phyloP scores from a whole-genome alignment of 2,113 vertebrate species.

The Mastomys natalensis region DNA sequence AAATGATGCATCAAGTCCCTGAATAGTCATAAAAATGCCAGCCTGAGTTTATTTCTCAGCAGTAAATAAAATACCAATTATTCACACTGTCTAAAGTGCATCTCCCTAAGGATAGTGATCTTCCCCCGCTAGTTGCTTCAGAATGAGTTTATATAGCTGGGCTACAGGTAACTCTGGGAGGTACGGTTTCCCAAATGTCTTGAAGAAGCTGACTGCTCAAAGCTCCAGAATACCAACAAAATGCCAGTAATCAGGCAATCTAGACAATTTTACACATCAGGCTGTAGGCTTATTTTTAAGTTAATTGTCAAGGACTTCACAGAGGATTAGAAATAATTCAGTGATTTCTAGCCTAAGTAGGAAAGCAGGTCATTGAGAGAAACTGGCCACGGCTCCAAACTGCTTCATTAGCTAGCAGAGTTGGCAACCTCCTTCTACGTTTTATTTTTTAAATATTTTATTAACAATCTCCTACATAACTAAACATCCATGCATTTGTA shows the following conservation, averaged over 20 bases:
- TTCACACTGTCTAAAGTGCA: slow-evolving; percentile 56
- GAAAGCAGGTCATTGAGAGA: not conserved
- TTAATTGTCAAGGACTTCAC: not conserved
- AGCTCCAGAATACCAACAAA: not conserved
- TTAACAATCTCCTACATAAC: not conserved
- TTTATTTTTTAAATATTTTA: not conserved
- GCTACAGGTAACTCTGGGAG: not conserved
- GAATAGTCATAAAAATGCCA: slow-evolving; percentile 74
- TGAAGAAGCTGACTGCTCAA: not conserved
- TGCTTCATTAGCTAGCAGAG: not conserved
- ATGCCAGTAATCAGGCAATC: not conserved
- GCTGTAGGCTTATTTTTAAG: not conserved
- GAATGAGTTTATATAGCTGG: not conserved
- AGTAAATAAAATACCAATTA: slow-evolving; percentile 76
- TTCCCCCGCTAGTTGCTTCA: not conserved
- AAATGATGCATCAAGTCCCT: slow-evolving; percentile 59
- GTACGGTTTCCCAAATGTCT: not conserved
- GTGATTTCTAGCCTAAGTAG: not conserved
- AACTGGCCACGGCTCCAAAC: not conserved
- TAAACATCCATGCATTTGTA: not conserved
- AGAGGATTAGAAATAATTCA: not conserved
- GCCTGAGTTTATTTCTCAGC: slow-evolving; percentile 60
- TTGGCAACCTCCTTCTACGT: not conserved
- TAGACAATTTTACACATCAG: not conserved
- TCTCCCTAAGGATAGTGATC: not conserved